Base-by-base conservation (phyloP, 2,797 vertebrate species). In the Enoplosus armatus region DNA sequence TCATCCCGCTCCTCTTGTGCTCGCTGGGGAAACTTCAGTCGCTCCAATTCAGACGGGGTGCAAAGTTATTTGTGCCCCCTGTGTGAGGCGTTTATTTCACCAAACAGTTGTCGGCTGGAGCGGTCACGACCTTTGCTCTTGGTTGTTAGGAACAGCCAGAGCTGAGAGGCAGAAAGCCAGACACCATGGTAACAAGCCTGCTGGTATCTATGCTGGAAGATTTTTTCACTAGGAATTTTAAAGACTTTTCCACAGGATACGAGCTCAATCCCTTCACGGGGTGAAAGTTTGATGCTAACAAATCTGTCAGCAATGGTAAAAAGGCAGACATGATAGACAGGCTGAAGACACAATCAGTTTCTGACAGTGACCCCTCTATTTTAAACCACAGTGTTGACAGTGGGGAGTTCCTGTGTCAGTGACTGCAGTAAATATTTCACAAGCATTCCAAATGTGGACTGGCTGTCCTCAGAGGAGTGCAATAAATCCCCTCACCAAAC, bases 1-100 rank as follows among this genome's bases (percentile, higher is more conserved):
- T 82, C 70, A 58, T 74, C 53, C 16, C 12, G 16, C 68, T 81
- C 62, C 77, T 82, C 86, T 48, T 33, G 60, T 71, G 86, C 79
- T 70, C 51, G 29, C 51, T 16, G 27, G 69, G 78, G 77, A 82
- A 59, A 80, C 84, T 76, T 85, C 71, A 84, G 69, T 71, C 81
- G 72, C 67, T 84, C 62, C 80, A 69, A 66, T 84, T 87, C 64
- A 86, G 72, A 75, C 41, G 3, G 80, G 83, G 85, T 77, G 84
- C 85, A 90, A 89, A 91, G 90, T 93, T 93, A 93, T 94, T 92
- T 92, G 92, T 91, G 82, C 89, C 89, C 90, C 88, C 85, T 72
- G 66, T 39, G 86, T 72, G 90, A 91, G 79, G 72, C 73, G 54
- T 51, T 93, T 87, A 94, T 89, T 93, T 88, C 88, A 88, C 87